phyloP scores from a whole-genome alignment of 2,888 invertebrate genomes.

The Sphaerolaimus hirsutus region DNA sequence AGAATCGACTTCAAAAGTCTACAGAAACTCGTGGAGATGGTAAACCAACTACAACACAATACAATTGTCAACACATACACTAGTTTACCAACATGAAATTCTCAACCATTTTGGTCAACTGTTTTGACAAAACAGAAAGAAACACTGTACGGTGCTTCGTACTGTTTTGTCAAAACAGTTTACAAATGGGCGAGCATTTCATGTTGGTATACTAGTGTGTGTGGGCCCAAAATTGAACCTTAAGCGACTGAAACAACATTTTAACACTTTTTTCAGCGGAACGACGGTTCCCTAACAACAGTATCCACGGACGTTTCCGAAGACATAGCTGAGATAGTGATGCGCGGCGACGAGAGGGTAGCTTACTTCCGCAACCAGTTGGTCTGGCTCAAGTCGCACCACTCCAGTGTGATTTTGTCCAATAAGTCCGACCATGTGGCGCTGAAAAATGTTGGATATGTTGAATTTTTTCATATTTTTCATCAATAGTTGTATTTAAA shows the following conservation, averaged over 20 bases:
- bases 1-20: background rate
- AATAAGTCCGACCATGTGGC: constrained; percentile 1
- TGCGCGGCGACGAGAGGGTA: constrained; percentile 3
- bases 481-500: background rate
- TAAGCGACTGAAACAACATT: too few species aligned
- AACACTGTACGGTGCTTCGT: too few species aligned
- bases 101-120: too few species aligned
- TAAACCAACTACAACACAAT: background rate
- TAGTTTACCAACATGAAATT: too few species aligned
- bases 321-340: constrained; percentile 5
- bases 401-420: constrained; percentile 1
- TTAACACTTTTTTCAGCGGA: constrained; percentile 1
- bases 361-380: constrained; percentile 1
- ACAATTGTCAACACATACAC: background rate
- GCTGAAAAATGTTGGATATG: constrained; percentile 1
- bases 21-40: constrained; percentile 2
- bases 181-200: too few species aligned
- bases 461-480: background rate
- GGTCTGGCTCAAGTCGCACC: constrained; percentile 3
- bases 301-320: constrained; percentile 3
- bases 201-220: too few species aligned
- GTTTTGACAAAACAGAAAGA: too few species aligned
- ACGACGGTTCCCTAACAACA: constrained; percentile 2
- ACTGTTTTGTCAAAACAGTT: background rate
- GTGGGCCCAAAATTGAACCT: too few species aligned